These are phyloP conservation scores for Apogon talboti DNA, from an alignment of 2,797 vertebrate species.

Conservation along the genomic window DNA sequence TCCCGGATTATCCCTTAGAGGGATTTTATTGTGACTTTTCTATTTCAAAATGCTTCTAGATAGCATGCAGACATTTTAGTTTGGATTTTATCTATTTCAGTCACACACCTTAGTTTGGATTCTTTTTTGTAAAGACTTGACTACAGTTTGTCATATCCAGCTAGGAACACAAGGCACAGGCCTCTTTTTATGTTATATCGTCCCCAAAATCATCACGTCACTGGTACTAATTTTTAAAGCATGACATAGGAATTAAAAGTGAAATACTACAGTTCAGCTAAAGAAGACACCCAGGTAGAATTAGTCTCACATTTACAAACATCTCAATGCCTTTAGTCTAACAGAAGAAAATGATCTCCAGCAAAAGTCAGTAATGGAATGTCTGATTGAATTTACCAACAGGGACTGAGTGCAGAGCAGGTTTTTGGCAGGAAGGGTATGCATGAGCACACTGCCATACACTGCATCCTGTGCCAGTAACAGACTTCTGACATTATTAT, in stretches of 20 bases:
- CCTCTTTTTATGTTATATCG: slow-evolving; percentile 27
- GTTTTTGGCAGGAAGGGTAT: slow-evolving; percentile 71
- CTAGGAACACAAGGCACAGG: slow-evolving; percentile 33
- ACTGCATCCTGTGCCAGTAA: slow-evolving; percentile 77
- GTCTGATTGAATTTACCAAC: slow-evolving; percentile 7
- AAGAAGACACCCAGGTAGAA: not conserved
- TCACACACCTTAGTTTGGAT: slow-evolving; percentile 21
- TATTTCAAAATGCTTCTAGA: slow-evolving; percentile 17
- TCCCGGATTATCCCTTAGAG: slow-evolving; percentile 13
- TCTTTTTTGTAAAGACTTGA: slow-evolving; percentile 9
- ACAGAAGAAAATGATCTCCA: slow-evolving; percentile 2
- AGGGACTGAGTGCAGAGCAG: slow-evolving; percentile 64
- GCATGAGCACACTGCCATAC: slow-evolving; percentile 78
- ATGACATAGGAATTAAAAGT: slow-evolving; percentile 9
- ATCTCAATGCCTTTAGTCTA: slow-evolving; percentile 1
- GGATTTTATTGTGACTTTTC: slow-evolving; percentile 16
- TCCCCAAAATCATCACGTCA: slow-evolving; percentile 16
- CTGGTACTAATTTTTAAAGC: slow-evolving; percentile 9
- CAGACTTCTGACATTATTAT: slow-evolving; percentile 83
- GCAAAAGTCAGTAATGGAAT: not conserved
- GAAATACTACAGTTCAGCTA: slow-evolving; percentile 8
- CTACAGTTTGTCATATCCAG: slow-evolving; percentile 23
- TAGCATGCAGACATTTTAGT: slow-evolving; percentile 35
- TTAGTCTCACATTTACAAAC: slow-evolving; percentile 1
- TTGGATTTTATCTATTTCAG: slow-evolving; percentile 21